Evolutionary conservation across 2,113 vertebrate genomes (phyloP).

Genomic region (Thamnophis sirtalis): DNA sequence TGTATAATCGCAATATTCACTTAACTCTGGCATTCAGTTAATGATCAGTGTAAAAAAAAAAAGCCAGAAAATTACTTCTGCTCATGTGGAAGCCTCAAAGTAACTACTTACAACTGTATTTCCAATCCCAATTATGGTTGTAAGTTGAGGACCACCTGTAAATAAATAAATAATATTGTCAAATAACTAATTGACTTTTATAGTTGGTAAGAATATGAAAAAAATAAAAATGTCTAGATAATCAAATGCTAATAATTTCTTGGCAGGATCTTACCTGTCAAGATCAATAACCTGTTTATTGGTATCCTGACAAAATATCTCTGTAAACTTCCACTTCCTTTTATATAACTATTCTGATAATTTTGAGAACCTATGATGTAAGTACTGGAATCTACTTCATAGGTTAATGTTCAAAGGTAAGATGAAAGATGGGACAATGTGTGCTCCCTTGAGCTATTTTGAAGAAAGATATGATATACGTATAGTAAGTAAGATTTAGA

Average conservation of each 20-base stretch:
- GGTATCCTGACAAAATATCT: conserved; percentile 5
- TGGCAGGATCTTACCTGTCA: neutral
- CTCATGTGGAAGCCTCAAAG: neutral
- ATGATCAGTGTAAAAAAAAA: neutral
- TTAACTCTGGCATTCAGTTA: neutral
- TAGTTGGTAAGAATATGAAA: neutral
- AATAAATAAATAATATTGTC: neutral
- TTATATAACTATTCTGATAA: neutral
- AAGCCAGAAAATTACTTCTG: neutral
- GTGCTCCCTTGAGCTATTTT: neutral
- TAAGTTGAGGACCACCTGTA: neutral
- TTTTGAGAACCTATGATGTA: neutral
- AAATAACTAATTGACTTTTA: neutral
- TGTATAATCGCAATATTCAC: neutral
- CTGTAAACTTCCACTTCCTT: neutral
- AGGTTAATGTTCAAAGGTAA: neutral
- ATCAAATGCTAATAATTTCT: rapidly evolving
- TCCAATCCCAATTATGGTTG: neutral
- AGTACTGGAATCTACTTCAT: neutral
- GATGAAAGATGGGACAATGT: neutral
- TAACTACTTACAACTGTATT: neutral
- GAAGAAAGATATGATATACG: neutral
- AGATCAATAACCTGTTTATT: neutral
- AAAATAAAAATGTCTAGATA: neutral
- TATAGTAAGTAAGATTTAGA: neutral